phyloP scores from a whole-genome alignment of 2,888 invertebrate genomes.

The Strigamia maritima region DNA sequence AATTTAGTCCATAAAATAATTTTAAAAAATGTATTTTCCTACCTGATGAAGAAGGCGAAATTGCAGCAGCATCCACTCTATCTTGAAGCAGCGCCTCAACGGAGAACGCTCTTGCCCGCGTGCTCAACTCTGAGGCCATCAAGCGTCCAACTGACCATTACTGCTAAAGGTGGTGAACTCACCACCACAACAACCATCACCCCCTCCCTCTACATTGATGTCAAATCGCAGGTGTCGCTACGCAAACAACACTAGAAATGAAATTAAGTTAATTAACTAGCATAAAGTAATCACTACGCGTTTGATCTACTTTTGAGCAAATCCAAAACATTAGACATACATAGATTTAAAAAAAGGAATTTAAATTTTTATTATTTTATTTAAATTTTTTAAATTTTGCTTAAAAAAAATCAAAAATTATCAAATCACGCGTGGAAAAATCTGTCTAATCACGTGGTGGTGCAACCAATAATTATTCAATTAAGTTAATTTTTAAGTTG shows the following conservation, averaged over 20 bases:
- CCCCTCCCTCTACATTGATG: not conserved
- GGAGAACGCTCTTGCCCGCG: slow-evolving; percentile 33
- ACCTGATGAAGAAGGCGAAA: not conserved
- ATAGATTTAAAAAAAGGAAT: no score
- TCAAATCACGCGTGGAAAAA: not conserved
- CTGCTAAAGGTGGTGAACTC: not conserved
- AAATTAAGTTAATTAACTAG: no score
- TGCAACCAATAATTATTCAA: not conserved
- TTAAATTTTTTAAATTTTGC: no score
- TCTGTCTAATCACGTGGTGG: not conserved
- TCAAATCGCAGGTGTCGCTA: not conserved
- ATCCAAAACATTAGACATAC: no score
- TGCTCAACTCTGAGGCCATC: slow-evolving; percentile 27
- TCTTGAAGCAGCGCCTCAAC: slow-evolving; percentile 34
- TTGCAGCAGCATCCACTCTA: not conserved
- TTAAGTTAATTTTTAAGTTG: not conserved
- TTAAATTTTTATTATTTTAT: no score
- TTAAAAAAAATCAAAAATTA: no score
- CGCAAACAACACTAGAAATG: not conserved
- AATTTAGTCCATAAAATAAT: no score
- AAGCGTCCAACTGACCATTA: not conserved
- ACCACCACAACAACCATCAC: not conserved
- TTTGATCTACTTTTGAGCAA: no score
- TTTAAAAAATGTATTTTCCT: not conserved
- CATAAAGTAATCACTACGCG: no score